Percentiles rank a stretch among this genome's conserved stretches.
phyloP scores from a whole-genome alignment of 2,888 invertebrate species.

The Athalia rosae region DNA sequence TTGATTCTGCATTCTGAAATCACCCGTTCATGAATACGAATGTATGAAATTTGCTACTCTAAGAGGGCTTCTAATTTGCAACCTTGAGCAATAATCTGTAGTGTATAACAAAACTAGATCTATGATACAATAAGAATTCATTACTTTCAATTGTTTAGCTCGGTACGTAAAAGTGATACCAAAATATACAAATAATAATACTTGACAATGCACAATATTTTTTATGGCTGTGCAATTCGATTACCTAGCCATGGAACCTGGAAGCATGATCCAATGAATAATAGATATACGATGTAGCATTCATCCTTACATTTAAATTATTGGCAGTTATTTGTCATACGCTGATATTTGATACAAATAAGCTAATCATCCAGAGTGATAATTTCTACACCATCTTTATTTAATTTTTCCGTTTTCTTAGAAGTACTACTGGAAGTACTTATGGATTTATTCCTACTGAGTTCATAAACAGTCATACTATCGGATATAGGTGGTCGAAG shows the following conservation, averaged over 20 bases:
- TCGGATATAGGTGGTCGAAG: slow-evolving; percentile 57
- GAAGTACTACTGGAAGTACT: slow-evolving; percentile 46
- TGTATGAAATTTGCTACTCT: not conserved
- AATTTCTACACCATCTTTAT: slow-evolving; percentile 66
- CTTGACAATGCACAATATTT: not conserved
- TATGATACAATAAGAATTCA: not conserved
- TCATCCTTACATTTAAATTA: not conserved
- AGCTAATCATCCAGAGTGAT: slow-evolving; percentile 69
- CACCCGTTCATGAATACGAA: no score
- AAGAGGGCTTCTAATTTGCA: not conserved
- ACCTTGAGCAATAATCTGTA: slow-evolving; percentile 28
- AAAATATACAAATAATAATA: slow-evolving; percentile 4
- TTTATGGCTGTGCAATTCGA: no score
- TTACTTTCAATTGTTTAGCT: not conserved
- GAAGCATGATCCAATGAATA: no score
- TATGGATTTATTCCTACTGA: slow-evolving; percentile 56
- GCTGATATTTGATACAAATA: not conserved
- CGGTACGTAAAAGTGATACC: not conserved
- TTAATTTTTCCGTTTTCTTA: slow-evolving; percentile 60
- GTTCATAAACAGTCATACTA: slow-evolving; percentile 61
- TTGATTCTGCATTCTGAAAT: no score
- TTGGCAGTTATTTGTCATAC: not conserved
- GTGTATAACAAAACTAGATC: slow-evolving; percentile 1
- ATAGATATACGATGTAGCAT: no score
- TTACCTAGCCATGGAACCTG: no score